A percentile compares a stretch with the other conserved stretches of the same genome.
Evolutionary conservation across 2,888 invertebrate species (phyloP).

Genomic region (Agrochola lychnidis): DNA sequence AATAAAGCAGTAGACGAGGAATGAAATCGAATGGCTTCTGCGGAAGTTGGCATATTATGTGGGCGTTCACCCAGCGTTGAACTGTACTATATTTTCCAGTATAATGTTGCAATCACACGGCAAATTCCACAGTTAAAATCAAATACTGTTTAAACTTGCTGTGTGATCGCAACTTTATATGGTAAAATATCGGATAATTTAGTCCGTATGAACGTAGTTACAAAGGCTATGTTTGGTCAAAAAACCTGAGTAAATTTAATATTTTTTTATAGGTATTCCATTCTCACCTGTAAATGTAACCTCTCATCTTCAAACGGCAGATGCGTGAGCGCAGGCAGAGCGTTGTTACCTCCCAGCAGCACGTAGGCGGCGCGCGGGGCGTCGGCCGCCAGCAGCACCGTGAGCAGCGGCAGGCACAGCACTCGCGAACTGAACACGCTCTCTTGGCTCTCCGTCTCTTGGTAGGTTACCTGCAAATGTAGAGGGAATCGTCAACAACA

Average conservation of each 20-base stretch:
- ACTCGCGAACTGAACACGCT: constrained; percentile 93
- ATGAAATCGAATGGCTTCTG: not conserved
- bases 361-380: constrained; percentile 93
- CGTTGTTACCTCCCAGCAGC: constrained; percentile 91
- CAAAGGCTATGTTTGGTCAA: too few relatives aligned
- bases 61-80: too few relatives aligned
- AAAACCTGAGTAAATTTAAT: not conserved
- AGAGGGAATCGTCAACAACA: not conserved
- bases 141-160: too few relatives aligned
- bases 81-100: too few relatives aligned
- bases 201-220: too few relatives aligned
- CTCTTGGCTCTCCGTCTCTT: constrained; percentile 78
- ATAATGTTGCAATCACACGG: too few relatives aligned
- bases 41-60: too few relatives aligned
- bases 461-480: constrained; percentile 91
- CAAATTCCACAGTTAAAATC: too few relatives aligned
- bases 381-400: constrained; percentile 94
- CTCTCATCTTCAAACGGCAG: constrained; percentile 86
- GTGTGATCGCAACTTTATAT: too few relatives aligned
- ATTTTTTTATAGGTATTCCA: not conserved
- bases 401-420: constrained; percentile 96
- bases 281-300: constrained; percentile 74
- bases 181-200: too few relatives aligned
- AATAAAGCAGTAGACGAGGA: not conserved
- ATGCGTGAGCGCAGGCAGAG: constrained; percentile 87